Evolutionary conservation across 2,113 vertebrate genomes (phyloP).

Genomic region (Electrona antarctica): DNA sequence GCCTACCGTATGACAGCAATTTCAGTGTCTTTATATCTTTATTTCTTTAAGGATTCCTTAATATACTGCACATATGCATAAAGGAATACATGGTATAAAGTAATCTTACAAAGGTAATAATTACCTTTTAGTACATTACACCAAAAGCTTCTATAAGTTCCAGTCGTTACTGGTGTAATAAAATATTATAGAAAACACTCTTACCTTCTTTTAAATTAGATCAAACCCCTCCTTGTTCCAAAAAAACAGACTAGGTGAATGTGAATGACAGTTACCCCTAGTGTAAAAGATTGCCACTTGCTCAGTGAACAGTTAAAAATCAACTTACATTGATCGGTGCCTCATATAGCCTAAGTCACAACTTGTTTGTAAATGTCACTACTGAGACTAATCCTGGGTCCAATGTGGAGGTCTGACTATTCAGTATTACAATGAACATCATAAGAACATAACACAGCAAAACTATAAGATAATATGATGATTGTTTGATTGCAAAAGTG

Average conservation of each 20-base stretch:
- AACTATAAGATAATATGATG: slow-evolving; percentile 4
- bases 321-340: slow-evolving; percentile 82
- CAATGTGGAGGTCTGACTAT: slow-evolving; percentile 50
- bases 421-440: slow-evolving; percentile 18
- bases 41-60: no score
- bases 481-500: slow-evolving; percentile 25
- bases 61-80: background rate
- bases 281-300: slow-evolving; percentile 70
- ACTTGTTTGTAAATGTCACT: slow-evolving; percentile 72
- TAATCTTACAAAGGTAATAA: background rate
- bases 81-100: background rate
- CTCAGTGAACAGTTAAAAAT: slow-evolving; percentile 78
- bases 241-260: slow-evolving; percentile 68
- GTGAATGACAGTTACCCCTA: slow-evolving; percentile 62
- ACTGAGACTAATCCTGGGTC: slow-evolving; percentile 52
- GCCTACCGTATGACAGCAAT: no score
- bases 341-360: slow-evolving; percentile 61
- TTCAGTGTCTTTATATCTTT: no score
- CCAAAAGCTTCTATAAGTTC: no score
- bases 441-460: slow-evolving; percentile 15
- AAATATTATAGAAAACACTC: slow-evolving; percentile 11
- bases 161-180: no score
- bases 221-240: slow-evolving; percentile 65
- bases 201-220: slow-evolving; percentile 75
- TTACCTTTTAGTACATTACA: background rate